Evolutionary conservation across 2,797 vertebrate genomes (phyloP), one percentile per base, ranked within the genome.

Genomic region (Xenentodon cancila): DNA sequence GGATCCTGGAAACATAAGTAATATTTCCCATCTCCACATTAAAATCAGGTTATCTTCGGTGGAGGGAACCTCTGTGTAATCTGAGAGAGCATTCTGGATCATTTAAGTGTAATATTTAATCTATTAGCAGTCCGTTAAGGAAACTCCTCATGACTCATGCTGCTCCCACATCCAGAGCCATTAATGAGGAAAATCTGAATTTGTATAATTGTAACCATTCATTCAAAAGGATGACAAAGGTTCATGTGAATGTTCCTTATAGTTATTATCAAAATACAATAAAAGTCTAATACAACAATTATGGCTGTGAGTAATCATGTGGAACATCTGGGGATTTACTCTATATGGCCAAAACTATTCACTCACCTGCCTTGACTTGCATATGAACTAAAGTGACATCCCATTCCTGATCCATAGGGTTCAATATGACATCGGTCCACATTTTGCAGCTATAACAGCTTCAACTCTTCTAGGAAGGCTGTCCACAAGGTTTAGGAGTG

Each of bases 61-160:
- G 80, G 88, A 88, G 86, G 87, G 79, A 75, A 57, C 67, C 81
- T 82, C 86, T 90, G 85, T 89, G 73, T 82, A 84, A 88, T 88
- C 82, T 84, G 66, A 15, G 71, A 27, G 72, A 74, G 71, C 63
- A 74, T 84, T 85, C 75, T 75, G 86, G 75, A 82, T 73, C 61
- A 68, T 71, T 73, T 63, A 27, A 12, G 63, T 53, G 68, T 66
- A 60, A 79, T 45, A 60, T 60, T 76, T 73, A 40, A 49, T 78
- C 59, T 59, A 79, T 71, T 71, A 75, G 53, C 21, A 30, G 49
- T 20, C 47, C 47, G n/a, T 25, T 19, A 18, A 75, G 63, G 79
- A 77, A 70, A 64, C 64, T 63, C 69, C 70, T 49, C 47, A n/a
- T 80, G 79, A 86, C 52, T 84, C 83, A 79, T 1, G 52, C 67